Percentiles rank a stretch among this genome's conserved stretches.
These are phyloP conservation scores for Ispidina picta DNA, from an alignment of 2,797 vertebrate genomes.

Conservation along the genomic window DNA sequence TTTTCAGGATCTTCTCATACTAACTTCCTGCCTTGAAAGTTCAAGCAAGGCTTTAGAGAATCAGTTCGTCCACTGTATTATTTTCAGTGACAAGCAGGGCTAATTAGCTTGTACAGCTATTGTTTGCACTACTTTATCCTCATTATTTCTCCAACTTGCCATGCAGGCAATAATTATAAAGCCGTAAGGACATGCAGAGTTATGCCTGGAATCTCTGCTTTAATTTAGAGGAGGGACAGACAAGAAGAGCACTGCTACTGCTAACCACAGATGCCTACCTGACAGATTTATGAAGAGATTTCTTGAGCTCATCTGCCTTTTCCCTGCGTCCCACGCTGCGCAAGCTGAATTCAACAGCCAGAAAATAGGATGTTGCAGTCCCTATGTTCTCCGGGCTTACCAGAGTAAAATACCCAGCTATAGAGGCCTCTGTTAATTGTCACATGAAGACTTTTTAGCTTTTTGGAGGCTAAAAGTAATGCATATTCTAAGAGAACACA, in stretches of 20 bases:
- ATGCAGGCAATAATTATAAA: slow-evolving; percentile 7
- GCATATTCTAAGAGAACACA: background rate
- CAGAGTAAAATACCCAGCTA: background rate
- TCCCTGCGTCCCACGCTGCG: background rate
- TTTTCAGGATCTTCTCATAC: background rate
- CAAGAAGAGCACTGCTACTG: background rate
- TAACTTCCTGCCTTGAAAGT: background rate
- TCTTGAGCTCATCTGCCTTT: background rate
- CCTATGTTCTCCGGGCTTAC: background rate
- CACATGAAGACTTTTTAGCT: background rate
- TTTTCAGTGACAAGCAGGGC: slow-evolving; percentile 30
- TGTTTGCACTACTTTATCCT: slow-evolving; percentile 37
- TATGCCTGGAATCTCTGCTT: slow-evolving; percentile 52
- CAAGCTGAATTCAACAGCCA: background rate
- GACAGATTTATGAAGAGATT: slow-evolving; percentile 29
- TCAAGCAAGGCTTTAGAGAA: background rate
- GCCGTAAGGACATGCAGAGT: slow-evolving; percentile 25
- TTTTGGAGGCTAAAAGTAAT: background rate
- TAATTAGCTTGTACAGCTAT: slow-evolving; percentile 20
- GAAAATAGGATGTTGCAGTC: background rate
- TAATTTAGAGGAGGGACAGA: slow-evolving; percentile 28
- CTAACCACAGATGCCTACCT: background rate
- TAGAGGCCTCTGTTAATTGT: accelerated
- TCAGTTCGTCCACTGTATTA: background rate
- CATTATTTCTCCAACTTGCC: slow-evolving; percentile 26